Conservation (phyloP, 2,888 invertebrate genomes). For the Cantharis rustica region DNA sequence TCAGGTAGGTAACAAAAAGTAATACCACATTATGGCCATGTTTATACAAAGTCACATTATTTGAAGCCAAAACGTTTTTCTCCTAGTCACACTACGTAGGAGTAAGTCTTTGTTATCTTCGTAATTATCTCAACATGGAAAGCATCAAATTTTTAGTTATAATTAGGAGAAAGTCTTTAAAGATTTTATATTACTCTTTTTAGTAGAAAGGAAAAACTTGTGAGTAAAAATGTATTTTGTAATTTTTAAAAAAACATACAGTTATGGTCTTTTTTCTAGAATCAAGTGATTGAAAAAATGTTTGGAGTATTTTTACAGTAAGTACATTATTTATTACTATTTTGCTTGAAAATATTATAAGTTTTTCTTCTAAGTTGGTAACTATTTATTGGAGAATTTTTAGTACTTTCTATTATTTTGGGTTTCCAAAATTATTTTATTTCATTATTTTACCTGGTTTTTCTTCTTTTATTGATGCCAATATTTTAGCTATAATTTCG, state of each 20-base stretch:
- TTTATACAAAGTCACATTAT: background rate
- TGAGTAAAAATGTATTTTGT: background rate
- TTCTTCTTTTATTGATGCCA: no score
- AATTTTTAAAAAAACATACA: background rate
- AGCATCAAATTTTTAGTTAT: background rate
- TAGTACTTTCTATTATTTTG: no score
- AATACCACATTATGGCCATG: slow-evolving; percentile 15
- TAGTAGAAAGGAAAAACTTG: background rate
- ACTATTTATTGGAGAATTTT: no score
- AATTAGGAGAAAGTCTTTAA: background rate
- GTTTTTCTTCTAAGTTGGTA: no score
- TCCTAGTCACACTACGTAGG: background rate
- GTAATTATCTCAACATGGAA: background rate
- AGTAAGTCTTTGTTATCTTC: background rate
- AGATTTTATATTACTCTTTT: background rate
- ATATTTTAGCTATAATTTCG: no score
- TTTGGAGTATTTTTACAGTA: background rate
- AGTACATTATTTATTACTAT: no score
- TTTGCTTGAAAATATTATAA: no score
- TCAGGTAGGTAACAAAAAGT: background rate
- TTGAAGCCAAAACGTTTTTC: background rate
- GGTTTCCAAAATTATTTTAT: no score
- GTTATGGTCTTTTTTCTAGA: background rate
- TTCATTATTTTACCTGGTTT: no score
- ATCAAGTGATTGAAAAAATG: background rate